Evolutionary conservation across 1,140 invertebrate species (phyloP), one percentile per base, ranked within the genome.

Genomic region (Anastrepha obliqua): DNA sequence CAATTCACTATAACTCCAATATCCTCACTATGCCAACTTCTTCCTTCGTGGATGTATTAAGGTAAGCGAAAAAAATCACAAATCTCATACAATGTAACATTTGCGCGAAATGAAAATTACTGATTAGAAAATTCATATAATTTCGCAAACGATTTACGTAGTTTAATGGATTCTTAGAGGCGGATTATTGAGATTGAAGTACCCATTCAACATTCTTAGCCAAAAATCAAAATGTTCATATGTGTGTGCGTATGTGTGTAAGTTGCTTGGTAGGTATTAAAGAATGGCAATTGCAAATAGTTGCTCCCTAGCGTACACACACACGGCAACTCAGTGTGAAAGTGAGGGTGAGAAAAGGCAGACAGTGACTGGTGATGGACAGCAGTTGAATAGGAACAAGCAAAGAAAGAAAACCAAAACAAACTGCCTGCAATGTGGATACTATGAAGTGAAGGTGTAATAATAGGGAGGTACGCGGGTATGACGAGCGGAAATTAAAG

Each of bases 111-210:
- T 87, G 64, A 87, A 87, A 87, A 87, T 87, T 87, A 87, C 86
- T 87, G 86, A 87, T 87, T 87, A 87, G 86, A 87, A 87, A 87
- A 87, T 87, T 87, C 86, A 87, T 87, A 87, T 87, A 87, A 87
- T 87, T 87, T 87, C 39, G 47, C 64, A 60, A 87, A 67, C 86
- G 62, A 87, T 87, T 87, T 87, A 87, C 64, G 86, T 87, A 29
- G 42, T 87, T 87, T 87, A 87, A 87, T 87, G 86, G 86, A 87
- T 87, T 87, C 62, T 87, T 87, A 87, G 86, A 87, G 64, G 86
- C 44, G 86, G 60, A 87, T 87, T 87, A 65, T 87, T 65, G 44
- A 70, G 86, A 65, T 67, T 65, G 44, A 65, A 64, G 58, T 29
- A n/a, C 55, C 13, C 59, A 60, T 81, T 81, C 74, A 81, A 81